phyloP scores from a whole-genome alignment of 2,888 invertebrate species.

The Mimumesa dahlbomi region DNA sequence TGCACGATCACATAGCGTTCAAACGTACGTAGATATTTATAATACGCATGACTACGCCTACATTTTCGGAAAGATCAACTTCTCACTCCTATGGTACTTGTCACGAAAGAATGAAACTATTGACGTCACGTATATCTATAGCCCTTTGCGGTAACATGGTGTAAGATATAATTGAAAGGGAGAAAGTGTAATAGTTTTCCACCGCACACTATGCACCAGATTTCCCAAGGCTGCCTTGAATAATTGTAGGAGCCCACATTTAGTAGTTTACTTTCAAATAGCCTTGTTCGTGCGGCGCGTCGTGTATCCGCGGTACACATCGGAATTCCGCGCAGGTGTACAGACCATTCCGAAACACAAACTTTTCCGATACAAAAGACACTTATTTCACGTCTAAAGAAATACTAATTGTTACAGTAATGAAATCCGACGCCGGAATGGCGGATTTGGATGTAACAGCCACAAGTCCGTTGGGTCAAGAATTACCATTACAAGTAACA shows the following conservation, averaged over 20 bases:
- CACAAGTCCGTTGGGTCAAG: slow-evolving; percentile 92
- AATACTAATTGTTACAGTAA: slow-evolving; percentile 82
- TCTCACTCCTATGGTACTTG: no score
- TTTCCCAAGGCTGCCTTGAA: slow-evolving; percentile 66
- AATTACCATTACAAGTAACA: slow-evolving; percentile 89
- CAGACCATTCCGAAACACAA: not conserved
- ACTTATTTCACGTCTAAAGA: not conserved
- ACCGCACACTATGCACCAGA: slow-evolving; percentile 38
- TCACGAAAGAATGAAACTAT: no score
- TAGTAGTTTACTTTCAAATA: slow-evolving; percentile 75
- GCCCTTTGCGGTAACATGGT: no score
- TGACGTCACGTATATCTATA: no score
- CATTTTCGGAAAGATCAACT: no score
- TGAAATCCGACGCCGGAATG: slow-evolving; percentile 90
- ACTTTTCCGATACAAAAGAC: no score
- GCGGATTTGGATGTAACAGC: slow-evolving; percentile 94
- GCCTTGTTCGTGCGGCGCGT: slow-evolving; percentile 49
- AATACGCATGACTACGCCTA: no score
- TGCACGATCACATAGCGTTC: slow-evolving; percentile 91
- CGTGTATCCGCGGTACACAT: slow-evolving; percentile 27
- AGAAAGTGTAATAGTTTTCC: slow-evolving; percentile 69
- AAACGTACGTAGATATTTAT: slow-evolving; percentile 85
- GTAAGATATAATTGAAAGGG: slow-evolving; percentile 37
- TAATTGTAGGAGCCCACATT: slow-evolving; percentile 66
- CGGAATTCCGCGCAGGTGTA: slow-evolving; percentile 4